Evolutionary conservation across 1,140 invertebrate species (phyloP), one percentile per base, ranked within the genome.

Genomic region (Oscheius sp.): DNA sequence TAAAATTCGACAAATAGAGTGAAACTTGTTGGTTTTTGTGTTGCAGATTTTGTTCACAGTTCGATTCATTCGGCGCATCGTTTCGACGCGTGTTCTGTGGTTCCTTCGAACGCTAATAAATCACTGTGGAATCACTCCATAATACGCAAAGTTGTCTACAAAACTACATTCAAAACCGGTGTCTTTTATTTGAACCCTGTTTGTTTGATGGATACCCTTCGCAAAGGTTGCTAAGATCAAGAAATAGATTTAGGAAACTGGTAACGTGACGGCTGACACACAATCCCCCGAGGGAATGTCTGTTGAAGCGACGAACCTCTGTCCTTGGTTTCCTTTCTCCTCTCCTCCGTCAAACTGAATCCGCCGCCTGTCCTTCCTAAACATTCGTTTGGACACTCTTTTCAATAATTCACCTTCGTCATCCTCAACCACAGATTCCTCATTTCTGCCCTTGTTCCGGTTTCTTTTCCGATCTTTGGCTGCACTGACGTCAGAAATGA

Each of bases 381-480:
- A 68, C 32, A 28, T 42, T 67, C 15, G 55, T 67, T 2, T 46
- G 23, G 13, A 45, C 49, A 29, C 36, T 45, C 18, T 65, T 65
- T 23, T 65, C 62, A 7, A 10, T n/a, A 26, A 36, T 0, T 61
- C 52, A 29, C 55, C 32, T 10, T 68, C 67, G 1, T 68, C 35
- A 15, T 68, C 66, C 15, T 68, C 67, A 31, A 36, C 49, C 15
- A 32, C 26, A 2, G 62, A 65, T 10, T 67, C 64, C 35, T 67
- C 45, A 28, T 49, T 15, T 67, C 28, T 42, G 18, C 28, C 23
- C 7, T 58, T 61, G 31, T 55, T 3, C 7, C 35, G 2, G 35
- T 38, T 64, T 38, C 7, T 35, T 35, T 68, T 49, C 67, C 67
- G 34, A 36, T 58, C 67, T 59, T 68, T 68, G 34, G 34, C 49